A percentile compares a stretch with the other conserved stretches of the same genome.
Conservation (phyloP, 2,797 vertebrate genomes). For the Crenichthys baileyi region DNA sequence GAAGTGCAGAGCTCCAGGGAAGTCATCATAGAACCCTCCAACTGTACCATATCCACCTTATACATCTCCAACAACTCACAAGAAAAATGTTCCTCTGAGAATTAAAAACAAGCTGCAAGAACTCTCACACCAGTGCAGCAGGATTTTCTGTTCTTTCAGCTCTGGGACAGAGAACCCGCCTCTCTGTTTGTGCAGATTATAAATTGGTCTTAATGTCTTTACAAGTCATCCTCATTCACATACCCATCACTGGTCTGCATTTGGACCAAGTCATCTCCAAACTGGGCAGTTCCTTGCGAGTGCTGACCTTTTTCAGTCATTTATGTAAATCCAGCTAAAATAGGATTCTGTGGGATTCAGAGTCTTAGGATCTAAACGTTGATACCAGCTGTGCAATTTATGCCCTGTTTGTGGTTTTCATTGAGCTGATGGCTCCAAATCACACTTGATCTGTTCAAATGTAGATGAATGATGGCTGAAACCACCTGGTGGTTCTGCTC, state of each 20-base stretch:
- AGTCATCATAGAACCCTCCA: not conserved
- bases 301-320: not conserved
- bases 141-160: too few species aligned
- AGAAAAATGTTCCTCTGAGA: too few species aligned
- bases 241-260: not conserved
- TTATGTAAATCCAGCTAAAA: too few species aligned
- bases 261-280: not conserved
- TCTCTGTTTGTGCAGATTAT: not conserved
- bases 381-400: not conserved
- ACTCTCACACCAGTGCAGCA: not conserved
- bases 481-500: not conserved
- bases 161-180: too few species aligned
- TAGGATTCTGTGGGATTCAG: not conserved
- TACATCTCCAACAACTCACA: too few species aligned
- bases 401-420: not conserved
- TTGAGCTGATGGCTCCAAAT: not conserved
- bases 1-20: too few species aligned
- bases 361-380: not conserved
- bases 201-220: not conserved
- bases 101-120: not conserved
- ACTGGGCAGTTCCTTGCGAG: not conserved
- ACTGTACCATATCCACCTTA: not conserved
- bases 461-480: not conserved
- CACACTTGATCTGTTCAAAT: not conserved
- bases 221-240: not conserved